Evolutionary conservation across 2,888 invertebrate species (phyloP).

Genomic region (Pseudeuparius sepicola): DNA sequence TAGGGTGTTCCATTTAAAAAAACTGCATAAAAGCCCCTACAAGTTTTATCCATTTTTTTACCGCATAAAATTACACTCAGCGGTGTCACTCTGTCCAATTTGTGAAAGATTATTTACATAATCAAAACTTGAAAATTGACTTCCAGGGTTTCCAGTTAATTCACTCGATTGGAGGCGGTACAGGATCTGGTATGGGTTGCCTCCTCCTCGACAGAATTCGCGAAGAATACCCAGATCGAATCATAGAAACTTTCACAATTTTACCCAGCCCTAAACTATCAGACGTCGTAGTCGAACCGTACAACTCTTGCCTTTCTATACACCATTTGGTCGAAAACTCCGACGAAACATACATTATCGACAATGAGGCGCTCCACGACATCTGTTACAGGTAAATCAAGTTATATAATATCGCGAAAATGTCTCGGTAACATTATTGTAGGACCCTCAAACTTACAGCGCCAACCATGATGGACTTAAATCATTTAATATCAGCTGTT

Average conservation of each 20-base stretch:
- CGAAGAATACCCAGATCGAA: constrained; percentile 69
- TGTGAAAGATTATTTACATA: too few species aligned
- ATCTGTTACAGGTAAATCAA: constrained; percentile 41
- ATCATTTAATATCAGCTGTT: constrained; percentile 47
- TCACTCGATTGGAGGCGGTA: constrained; percentile 68
- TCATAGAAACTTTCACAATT: constrained; percentile 63
- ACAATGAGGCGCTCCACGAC: constrained; percentile 55
- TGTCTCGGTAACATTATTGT: too few species aligned
- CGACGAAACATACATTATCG: constrained; percentile 51
- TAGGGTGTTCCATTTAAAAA: too few species aligned
- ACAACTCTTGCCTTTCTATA: constrained; percentile 50
- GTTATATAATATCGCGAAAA: too few species aligned
- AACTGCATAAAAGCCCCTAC: too few species aligned
- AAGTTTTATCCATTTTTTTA: too few species aligned
- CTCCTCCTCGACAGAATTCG: constrained; percentile 61
- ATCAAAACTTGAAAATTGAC: too few species aligned
- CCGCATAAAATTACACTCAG: too few species aligned
- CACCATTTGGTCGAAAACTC: constrained; percentile 50
- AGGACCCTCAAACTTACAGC: constrained; percentile 48
- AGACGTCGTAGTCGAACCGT: constrained; percentile 56
- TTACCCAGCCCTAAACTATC: constrained; percentile 57
- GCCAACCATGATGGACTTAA: constrained; percentile 48
- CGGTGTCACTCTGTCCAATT: too few species aligned
- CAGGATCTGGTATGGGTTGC: constrained; percentile 59
- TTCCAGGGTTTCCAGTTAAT: constrained; percentile 61